These are phyloP conservation scores for Benthosema pterotum DNA, from an alignment of 2,797 vertebrate genomes.

Conservation along the genomic window DNA sequence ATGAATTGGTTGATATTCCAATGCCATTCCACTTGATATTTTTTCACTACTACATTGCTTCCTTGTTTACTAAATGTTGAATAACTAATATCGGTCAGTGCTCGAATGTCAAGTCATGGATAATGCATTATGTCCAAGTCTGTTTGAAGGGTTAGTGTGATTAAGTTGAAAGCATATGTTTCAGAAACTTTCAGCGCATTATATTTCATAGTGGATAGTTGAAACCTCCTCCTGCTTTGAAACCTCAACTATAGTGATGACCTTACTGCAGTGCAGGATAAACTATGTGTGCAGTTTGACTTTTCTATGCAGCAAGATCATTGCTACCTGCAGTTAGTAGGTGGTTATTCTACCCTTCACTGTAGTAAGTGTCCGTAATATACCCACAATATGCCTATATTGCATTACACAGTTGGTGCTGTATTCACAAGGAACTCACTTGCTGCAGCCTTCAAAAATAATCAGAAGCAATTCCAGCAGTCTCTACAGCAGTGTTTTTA, in stretches of 20 bases:
- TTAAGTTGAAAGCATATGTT: too few species aligned
- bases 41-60: too few species aligned
- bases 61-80: too few species aligned
- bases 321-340: constrained; percentile 13
- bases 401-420: constrained; percentile 44
- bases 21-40: too few species aligned
- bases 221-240: too few species aligned
- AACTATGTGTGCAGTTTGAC: constrained; percentile 3
- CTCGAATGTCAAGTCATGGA: too few species aligned
- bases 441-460: constrained; percentile 11
- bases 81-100: too few species aligned
- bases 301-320: not conserved
- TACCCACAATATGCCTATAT: constrained; percentile 27
- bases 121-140: too few species aligned
- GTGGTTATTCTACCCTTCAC: constrained; percentile 14
- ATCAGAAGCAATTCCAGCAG: constrained; percentile 11
- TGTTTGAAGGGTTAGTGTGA: too few species aligned
- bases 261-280: constrained; percentile 9
- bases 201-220: too few species aligned
- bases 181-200: too few species aligned
- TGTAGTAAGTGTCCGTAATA: constrained; percentile 54
- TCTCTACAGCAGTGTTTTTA: not conserved
- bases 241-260: not conserved
- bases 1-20: too few species aligned
- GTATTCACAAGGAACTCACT: constrained; percentile 47